Base-by-base conservation (phyloP, 2,113 vertebrate genomes). In the Toxotes chatareus region DNA sequence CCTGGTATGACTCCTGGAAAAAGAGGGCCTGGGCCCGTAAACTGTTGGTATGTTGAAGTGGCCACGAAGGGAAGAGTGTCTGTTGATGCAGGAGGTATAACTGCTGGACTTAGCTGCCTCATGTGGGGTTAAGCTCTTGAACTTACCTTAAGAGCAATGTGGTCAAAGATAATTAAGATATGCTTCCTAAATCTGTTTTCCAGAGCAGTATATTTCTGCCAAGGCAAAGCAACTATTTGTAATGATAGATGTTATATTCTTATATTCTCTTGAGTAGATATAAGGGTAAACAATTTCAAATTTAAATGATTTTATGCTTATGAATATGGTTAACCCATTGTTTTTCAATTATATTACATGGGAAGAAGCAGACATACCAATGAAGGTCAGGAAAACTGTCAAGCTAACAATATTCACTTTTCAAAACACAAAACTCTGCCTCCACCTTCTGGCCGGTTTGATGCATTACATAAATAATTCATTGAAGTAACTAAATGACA, bases 371-470 rank as follows among this genome's bases (percentile, higher is more conserved):
- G 40, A 57, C 19, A 55, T 9, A 57, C 2, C 3, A 16, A 27
- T 21, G 12, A 32, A 14, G 27, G n/a, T 71, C 40, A 36, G 12
- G 11, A 8, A 21, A 71, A 7, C 3, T 4, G 69, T 11, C 12
- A 46, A 13, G 3, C 44, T 21, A 14, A 49, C 10, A 1, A 62
- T 16, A 0, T 16, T 62, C 2, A 55, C 10, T 9, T 31, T 55
- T 40, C 2, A 69, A 75, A 84, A 84, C 32, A 63, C 0, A 56
- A 62, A 65, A 23, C 78, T 82, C 19, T 94, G 73, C 42, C 73
- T 56, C 84, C 94, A 81, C 59, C 94, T 91, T 71, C 76, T 87
- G 94, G 81, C 32, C 62, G 62, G 4, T 31, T 63, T 12, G 0
- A 1, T 44, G 17, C 10, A 85, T 71, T 80, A 61, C 80, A 90